A percentile compares a stretch with the other conserved stretches of the same genome.
These are phyloP conservation scores for Oedothorax gibbosus DNA, from an alignment of 1,140 invertebrate species.

Conservation along the genomic window DNA sequence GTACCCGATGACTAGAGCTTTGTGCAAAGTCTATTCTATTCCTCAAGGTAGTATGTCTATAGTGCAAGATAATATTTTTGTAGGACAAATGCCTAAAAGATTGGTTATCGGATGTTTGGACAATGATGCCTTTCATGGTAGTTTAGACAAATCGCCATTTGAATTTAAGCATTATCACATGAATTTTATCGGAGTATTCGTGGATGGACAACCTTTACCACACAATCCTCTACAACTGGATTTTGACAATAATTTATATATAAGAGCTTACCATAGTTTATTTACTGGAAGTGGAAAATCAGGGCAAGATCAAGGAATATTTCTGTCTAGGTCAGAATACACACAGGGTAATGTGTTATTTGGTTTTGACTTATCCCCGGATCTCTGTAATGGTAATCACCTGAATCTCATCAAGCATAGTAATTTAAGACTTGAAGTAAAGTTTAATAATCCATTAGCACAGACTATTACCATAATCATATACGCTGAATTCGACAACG, in stretches of 20 bases:
- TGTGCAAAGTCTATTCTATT: constrained; percentile 20
- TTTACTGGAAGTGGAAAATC: background rate
- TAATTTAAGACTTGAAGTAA: constrained; percentile 6
- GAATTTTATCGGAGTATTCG: constrained; percentile 22
- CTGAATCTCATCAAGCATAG: constrained; percentile 2
- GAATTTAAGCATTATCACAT: constrained; percentile 1
- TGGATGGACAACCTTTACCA: constrained; percentile 37
- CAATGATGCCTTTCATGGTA: background rate
- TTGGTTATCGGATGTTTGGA: constrained; percentile 12
- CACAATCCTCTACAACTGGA: constrained; percentile 18
- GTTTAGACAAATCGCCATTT: background rate
- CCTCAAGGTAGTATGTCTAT: constrained; percentile 24
- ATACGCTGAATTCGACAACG: constrained; percentile 1
- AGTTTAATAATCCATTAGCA: background rate
- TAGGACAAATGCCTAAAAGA: constrained; percentile 8
- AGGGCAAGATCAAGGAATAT: background rate
- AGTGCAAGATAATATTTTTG: constrained; percentile 46
- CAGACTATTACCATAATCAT: background rate
- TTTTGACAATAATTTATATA: background rate
- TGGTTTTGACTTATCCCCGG: constrained; percentile 5
- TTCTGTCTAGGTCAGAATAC: background rate
- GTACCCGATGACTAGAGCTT: constrained; percentile 8
- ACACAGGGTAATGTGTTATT: background rate
- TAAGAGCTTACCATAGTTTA: constrained; percentile 9
- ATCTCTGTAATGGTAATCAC: constrained; percentile 1